Evolutionary conservation across 2,888 invertebrate species (phyloP), one percentile per base, ranked within the genome.

Genomic region (Metopia argyrocephala): DNA sequence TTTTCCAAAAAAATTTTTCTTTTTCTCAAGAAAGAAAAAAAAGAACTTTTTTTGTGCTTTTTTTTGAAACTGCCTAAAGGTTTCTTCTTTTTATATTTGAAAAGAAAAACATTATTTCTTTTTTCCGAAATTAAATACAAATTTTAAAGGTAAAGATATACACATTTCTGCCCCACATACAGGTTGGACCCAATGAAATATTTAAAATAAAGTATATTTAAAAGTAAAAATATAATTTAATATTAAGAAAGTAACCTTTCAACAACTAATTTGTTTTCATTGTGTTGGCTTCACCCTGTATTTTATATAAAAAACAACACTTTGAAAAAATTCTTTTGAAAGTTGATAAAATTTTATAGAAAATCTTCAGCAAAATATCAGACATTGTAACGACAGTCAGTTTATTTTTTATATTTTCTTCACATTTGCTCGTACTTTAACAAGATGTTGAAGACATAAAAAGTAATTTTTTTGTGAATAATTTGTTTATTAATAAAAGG

Each of bases 21-120:
- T 57, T 65, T 73, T 5, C n/a, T n/a, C n/a, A n/a, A n/a, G n/a
- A n/a, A n/a, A n/a, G n/a, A n/a, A n/a, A n/a, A n/a, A n/a, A n/a
- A n/a, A n/a, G n/a, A n/a, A n/a, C n/a, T n/a, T n/a, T n/a, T n/a
- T n/a, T n/a, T 52, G 38, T 25, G 27, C 52, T 12, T 62, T 18
- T 66, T 66, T 61, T 25, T 12, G 54, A 66, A 52, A 61, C 59
- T 66, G 59, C 78, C 78, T 73, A 68, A 78, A 73, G 78, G 64
- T 68, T 52, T 54, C 23, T 71, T 56, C 56, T 57, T 7, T 61
- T 54, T 76, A 9, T 74, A 23, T 52, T 45, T 28, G 20, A 7
- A 54, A 12, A 73, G 56, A 61, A 73, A 71, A 65, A 66, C 59
- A 27, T 78, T 71, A 57, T 59, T 12, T 48, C 25, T 64, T 21